A percentile compares a stretch with the other conserved stretches of the same genome.
phyloP scores from a whole-genome alignment of 2,888 invertebrate species.

The Lypha dubia region DNA sequence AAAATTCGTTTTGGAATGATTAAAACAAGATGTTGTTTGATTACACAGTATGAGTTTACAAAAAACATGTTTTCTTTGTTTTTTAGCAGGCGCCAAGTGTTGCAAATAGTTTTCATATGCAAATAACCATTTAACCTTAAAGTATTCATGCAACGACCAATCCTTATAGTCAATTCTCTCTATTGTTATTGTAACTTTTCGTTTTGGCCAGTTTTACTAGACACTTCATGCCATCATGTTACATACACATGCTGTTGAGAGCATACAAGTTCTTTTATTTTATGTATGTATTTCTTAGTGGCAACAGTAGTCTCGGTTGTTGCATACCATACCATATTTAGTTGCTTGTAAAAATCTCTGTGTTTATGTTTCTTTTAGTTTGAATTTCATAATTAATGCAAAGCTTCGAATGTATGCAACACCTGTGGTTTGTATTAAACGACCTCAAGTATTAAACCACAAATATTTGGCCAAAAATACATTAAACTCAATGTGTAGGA shows the following conservation, averaged over 20 bases:
- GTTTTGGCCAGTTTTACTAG: conserved; percentile 36
- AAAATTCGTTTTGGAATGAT: conserved; percentile 33
- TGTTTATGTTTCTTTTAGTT: conserved; percentile 49
- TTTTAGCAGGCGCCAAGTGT: conserved; percentile 74
- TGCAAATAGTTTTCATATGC: conserved; percentile 79
- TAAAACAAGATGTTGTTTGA: conserved; percentile 39
- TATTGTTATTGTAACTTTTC: conserved; percentile 8
- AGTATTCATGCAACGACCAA: conserved; percentile 26
- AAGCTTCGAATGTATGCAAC: conserved; percentile 83
- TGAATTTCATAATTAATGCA: conserved; percentile 83
- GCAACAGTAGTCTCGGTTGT: conserved; percentile 14
- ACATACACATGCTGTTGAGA: conserved; percentile 21
- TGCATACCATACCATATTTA: conserved; percentile 30
- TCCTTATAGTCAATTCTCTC: conserved; percentile 36
- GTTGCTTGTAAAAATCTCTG: conserved; percentile 19
- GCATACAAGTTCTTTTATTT: conserved; percentile 19
- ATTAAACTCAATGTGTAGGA: conserved; percentile 22
- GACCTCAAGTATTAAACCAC: conserved; percentile 79
- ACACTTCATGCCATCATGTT: conserved; percentile 33
- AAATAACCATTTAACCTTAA: conserved; percentile 72
- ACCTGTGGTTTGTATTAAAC: conserved; percentile 83
- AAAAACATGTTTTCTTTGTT: conserved; percentile 29
- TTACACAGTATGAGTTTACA: conserved; percentile 34
- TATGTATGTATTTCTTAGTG: conserved; percentile 49
- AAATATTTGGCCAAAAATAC: conserved; percentile 73